Evolutionary conservation across 2,113 vertebrate species (phyloP).

Genomic region (Mystacornis crossleyi): DNA sequence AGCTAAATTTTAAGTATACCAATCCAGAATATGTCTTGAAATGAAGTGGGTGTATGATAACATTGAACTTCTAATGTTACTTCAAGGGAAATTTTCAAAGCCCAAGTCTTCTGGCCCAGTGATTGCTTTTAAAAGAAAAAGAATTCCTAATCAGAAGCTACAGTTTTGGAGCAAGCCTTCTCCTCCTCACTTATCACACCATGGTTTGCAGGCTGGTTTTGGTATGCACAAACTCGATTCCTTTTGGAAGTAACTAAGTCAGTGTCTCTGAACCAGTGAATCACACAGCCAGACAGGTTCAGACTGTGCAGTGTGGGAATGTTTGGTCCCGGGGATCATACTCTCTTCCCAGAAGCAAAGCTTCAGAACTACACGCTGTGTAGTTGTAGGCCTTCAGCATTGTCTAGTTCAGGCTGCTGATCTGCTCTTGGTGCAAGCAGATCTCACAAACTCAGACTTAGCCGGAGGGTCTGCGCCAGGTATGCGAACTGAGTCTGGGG

Average conservation of each 20-base stretch:
- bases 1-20: neutral
- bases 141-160: neutral
- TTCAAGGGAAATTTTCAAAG: neutral
- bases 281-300: neutral
- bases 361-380: neutral
- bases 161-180: neutral
- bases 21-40: neutral
- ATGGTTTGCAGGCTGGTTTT: neutral
- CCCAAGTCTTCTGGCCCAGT: neutral
- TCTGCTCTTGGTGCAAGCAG: neutral
- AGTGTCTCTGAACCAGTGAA: neutral
- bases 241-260: neutral
- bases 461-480: neutral
- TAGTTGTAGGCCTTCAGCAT: neutral
- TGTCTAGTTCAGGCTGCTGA: neutral
- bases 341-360: neutral
- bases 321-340: neutral
- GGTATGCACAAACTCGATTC: neutral
- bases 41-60: neutral
- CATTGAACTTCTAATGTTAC: neutral
- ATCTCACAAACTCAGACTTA: neutral
- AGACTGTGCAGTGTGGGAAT: neutral
- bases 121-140: neutral
- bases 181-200: neutral
- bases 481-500: accelerated